These are phyloP conservation scores for Nephrotoma appendiculata DNA, from an alignment of 2,888 invertebrate genomes.

Conservation along the genomic window DNA sequence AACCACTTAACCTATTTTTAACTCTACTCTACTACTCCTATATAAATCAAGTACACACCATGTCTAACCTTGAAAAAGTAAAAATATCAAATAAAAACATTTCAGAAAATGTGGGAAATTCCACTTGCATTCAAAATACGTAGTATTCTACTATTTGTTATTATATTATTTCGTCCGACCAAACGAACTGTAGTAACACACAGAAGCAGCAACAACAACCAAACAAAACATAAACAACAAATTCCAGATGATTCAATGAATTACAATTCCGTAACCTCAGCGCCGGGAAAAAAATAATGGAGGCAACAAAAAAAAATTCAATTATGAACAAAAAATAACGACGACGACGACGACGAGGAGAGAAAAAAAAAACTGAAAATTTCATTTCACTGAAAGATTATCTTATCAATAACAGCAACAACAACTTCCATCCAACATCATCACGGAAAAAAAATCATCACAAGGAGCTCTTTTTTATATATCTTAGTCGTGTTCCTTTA, in stretches of 20 bases:
- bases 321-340: background rate
- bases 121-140: background rate
- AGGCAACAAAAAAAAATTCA: background rate
- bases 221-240: background rate
- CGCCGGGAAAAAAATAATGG: background rate
- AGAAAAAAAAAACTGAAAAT: background rate
- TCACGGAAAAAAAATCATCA: background rate
- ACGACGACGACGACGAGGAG: background rate
- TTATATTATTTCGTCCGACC: background rate
- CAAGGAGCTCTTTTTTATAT: background rate
- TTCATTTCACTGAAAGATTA: background rate
- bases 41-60: background rate
- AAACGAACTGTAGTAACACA: background rate
- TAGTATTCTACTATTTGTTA: background rate
- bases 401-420: background rate
- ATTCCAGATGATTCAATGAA: background rate
- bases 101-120: background rate
- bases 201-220: background rate
- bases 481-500: background rate
- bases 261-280: background rate
- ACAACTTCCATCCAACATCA: background rate
- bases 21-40: background rate
- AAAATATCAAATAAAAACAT: background rate
- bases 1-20: background rate
- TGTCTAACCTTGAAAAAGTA: background rate